These are phyloP conservation scores for Oophaga sylvatica DNA, from an alignment of 2,797 vertebrate species.

Conservation along the genomic window DNA sequence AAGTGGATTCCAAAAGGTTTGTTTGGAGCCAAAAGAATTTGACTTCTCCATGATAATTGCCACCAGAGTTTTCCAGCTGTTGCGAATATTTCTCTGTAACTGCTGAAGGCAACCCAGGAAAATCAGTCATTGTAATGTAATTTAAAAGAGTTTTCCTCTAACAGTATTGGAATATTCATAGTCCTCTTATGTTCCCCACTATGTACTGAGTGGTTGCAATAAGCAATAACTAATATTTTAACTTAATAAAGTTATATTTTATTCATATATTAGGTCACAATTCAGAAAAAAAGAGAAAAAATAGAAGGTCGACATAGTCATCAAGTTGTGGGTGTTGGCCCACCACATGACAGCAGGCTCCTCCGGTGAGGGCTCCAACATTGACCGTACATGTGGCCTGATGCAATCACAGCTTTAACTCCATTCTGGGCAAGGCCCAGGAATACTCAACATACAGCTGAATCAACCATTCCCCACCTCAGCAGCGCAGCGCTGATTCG, in stretches of 20 bases:
- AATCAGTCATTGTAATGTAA: not conserved
- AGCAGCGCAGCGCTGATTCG: not conserved
- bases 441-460: conserved; percentile 39
- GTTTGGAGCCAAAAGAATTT: no score
- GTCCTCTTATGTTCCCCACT: not conserved
- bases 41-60: not conserved
- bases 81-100: not conserved
- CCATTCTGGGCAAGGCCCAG: conserved; percentile 16
- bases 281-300: not conserved
- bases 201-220: not conserved
- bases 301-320: not conserved
- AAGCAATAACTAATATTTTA: not conserved
- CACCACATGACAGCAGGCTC: conserved; percentile 35
- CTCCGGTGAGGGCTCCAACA: conserved; percentile 19
- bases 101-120: not conserved
- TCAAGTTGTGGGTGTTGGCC: conserved; percentile 24
- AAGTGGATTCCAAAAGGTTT: no score
- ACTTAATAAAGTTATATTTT: not conserved
- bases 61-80: not conserved
- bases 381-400: conserved; percentile 34
- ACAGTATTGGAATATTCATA: not conserved
- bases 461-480: conserved; percentile 16
- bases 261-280: not conserved
- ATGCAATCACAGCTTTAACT: conserved; percentile 36
- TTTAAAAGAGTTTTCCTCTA: not conserved